phyloP scores from a whole-genome alignment of 2,888 invertebrate species.

The Melanostoma mellinum region DNA sequence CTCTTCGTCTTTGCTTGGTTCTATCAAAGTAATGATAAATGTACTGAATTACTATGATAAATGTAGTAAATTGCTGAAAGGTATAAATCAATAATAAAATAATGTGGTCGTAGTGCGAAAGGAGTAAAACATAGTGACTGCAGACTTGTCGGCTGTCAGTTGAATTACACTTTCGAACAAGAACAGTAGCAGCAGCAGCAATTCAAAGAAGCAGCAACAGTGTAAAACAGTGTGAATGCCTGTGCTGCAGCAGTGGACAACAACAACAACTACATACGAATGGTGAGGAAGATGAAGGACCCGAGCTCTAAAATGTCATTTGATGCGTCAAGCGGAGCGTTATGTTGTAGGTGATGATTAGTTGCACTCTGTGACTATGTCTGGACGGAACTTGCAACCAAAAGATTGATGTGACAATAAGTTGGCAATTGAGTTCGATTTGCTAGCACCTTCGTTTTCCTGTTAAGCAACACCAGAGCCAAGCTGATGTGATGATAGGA shows the following conservation, averaged over 20 bases:
- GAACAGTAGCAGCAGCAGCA: conserved; percentile 68
- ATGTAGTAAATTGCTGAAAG: conserved; percentile 82
- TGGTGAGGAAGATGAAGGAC: conserved; percentile 68
- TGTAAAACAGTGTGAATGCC: conserved; percentile 57
- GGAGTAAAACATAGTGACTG: conserved; percentile 70
- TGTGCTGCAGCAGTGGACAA: conserved; percentile 34
- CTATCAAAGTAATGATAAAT: conserved; percentile 80
- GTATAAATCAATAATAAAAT: conserved; percentile 81
- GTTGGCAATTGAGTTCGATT: conserved; percentile 69
- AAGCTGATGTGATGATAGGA: conserved; percentile 56
- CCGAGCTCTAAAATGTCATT: conserved; percentile 63
- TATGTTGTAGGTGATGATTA: conserved; percentile 71
- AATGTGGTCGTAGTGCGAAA: conserved; percentile 72
- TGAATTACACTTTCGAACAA: conserved; percentile 72
- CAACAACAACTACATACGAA: conserved; percentile 21
- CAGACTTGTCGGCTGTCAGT: conserved; percentile 71
- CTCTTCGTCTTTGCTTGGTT: conserved; percentile 1
- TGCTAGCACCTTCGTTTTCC: conserved; percentile 57
- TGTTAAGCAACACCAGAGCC: conserved; percentile 45
- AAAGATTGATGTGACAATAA: conserved; percentile 68
- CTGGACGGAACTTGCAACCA: conserved; percentile 38
- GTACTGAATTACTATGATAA: conserved; percentile 82
- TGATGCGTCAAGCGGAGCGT: conserved; percentile 26
- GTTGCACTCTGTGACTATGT: conserved; percentile 59
- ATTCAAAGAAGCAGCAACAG: conserved; percentile 24